Base-by-base conservation (phyloP, 2,888 invertebrate genomes). In the Apodemia duryi region DNA sequence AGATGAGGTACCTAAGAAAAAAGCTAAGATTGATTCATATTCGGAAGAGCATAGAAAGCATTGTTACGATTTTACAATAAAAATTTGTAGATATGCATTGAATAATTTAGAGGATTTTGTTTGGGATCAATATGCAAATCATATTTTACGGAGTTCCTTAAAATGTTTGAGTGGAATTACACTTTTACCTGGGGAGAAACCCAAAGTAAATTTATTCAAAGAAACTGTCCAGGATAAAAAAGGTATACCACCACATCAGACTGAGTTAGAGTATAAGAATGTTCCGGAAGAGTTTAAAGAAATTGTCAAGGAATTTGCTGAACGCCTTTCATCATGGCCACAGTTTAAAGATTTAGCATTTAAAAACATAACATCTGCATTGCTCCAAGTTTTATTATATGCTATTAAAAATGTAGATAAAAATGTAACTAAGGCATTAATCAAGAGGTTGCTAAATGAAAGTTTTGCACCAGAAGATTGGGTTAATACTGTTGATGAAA, bases 51-150 rank as follows among this genome's bases (percentile, higher is more conserved):
- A 94, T 68, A 78, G 92, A n/a, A 75, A 88, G 46, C 89, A 85
- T 61, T 96, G 95, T 72, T 88, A 93, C 2, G 87, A 93, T 11
- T 96, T 95, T 79, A 93, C 95, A 1, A 70, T 95, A 13, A 96
- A 95, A 82, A 88, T 96, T 4, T 93, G 95, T 67, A 95, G 94
- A 85, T 97, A 96, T 82, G 90, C 95, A 32, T 82, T 97, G 0
- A 97, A 97, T 81, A 97, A 97, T 87, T 87, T 97, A 67, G 97
- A 97, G 79, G 97, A 97, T 77, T 97, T 95, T 75, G 93, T 96
- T 0, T 95, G 94, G 94, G 96, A 97, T 78, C 86, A 88, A 0
- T 96, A 95, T 71, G 96, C 95, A 0, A 97, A 95, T 84, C 95
- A 96, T 75, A 94, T 97, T 6, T 87, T 97, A 70, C 93, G 97